Conservation (phyloP, 2,888 invertebrate species). For the Steinernema hermaphroditum region DNA sequence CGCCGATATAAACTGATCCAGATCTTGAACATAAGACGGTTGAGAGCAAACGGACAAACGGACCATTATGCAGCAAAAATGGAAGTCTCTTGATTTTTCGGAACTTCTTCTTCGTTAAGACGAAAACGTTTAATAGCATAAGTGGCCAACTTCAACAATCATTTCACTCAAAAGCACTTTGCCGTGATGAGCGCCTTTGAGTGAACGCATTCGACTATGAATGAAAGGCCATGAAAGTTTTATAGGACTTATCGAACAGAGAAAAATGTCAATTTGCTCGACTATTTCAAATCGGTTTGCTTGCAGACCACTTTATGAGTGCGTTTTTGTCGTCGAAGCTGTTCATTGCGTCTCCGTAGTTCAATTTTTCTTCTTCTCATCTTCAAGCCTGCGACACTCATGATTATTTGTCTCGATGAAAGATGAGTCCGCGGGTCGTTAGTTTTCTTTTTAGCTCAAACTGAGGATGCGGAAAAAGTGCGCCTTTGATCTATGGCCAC, state of each 20-base stretch:
- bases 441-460: no score
- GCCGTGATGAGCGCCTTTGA: not conserved
- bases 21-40: no score
- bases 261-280: conserved; percentile 9
- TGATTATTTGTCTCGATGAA: no score
- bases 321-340: not conserved
- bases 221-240: conserved; percentile 14
- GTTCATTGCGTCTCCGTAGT: no score
- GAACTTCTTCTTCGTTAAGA: not conserved
- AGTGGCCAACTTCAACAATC: no score
- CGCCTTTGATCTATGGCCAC: no score
- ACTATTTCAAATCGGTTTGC: not conserved
- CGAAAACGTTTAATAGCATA: not conserved
- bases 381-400: no score
- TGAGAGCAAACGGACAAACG: no score
- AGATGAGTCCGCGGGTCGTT: no score
- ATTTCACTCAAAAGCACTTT: not conserved
- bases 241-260: not conserved
- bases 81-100: not conserved
- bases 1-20: no score
- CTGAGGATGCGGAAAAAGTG: no score
- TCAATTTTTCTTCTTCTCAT: no score
- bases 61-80: not conserved
- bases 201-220: not conserved
- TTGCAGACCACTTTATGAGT: not conserved